phyloP scores from a whole-genome alignment of 2,888 invertebrate genomes.

The Habroteleia sp. region DNA sequence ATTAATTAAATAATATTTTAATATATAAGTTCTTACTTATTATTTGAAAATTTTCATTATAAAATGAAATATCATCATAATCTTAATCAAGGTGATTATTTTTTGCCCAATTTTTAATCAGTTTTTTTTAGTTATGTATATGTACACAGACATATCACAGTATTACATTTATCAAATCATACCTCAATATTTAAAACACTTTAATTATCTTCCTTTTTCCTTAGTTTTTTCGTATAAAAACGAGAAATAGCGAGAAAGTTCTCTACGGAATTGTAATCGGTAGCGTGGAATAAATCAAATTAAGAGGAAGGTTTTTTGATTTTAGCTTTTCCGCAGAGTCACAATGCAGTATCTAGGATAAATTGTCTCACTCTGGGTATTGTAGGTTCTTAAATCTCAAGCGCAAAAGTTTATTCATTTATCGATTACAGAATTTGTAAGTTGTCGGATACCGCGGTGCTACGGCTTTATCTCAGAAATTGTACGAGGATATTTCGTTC shows the following conservation, averaged over 20 bases:
- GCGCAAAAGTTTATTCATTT: slow-evolving; percentile 31
- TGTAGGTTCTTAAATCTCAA: slow-evolving; percentile 23
- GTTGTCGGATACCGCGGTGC: slow-evolving; percentile 6
- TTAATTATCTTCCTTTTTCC: too few species aligned
- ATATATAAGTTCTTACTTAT: too few species aligned
- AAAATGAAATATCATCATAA: too few species aligned
- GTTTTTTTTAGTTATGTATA: too few species aligned
- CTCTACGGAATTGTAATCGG: slow-evolving; percentile 32
- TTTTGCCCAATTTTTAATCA: too few species aligned
- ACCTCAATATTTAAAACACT: too few species aligned
- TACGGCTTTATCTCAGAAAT: slow-evolving; percentile 33
- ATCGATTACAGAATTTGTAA: slow-evolving; percentile 46
- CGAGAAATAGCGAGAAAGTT: not conserved
- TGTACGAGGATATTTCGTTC: slow-evolving; percentile 11
- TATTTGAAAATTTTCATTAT: too few species aligned
- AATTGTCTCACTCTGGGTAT: slow-evolving; percentile 51
- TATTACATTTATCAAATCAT: too few species aligned
- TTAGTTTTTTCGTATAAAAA: too few species aligned
- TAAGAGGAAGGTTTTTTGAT: slow-evolving; percentile 35
- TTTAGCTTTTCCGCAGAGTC: slow-evolving; percentile 6
- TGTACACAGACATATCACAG: too few species aligned
- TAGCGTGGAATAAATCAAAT: slow-evolving; percentile 56
- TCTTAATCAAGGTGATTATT: too few species aligned
- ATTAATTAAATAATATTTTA: too few species aligned
- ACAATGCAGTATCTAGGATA: slow-evolving; percentile 33